A percentile compares a stretch with the other conserved stretches of the same genome.
phyloP scores from a whole-genome alignment of 2,113 vertebrate species.

The Cettia cetti region DNA sequence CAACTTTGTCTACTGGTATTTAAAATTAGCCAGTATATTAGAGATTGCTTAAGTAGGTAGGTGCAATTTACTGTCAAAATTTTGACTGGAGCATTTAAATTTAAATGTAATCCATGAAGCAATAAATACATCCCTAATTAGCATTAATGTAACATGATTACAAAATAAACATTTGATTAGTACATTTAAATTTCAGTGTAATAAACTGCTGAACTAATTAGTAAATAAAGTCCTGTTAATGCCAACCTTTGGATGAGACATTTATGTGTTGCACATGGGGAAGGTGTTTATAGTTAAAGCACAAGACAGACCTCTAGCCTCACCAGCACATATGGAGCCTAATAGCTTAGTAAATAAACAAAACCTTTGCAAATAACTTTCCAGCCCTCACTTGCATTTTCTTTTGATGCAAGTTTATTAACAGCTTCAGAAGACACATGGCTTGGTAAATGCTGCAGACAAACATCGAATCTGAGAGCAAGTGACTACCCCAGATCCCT shows the following conservation, averaged over 20 bases:
- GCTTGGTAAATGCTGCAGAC: neutral
- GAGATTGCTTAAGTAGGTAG: conserved; percentile 21
- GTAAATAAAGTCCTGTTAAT: conserved; percentile 39
- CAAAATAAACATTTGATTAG: conserved; percentile 73
- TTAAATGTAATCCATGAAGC: conserved; percentile 60
- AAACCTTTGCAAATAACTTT: neutral
- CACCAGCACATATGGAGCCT: neutral
- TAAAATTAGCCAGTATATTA: neutral
- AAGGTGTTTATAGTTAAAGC: neutral
- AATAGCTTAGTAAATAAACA: neutral
- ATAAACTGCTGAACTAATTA: conserved; percentile 66
- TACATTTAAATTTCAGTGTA: conserved; percentile 62
- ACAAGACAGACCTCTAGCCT: neutral
- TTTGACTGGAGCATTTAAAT: conserved; percentile 55
- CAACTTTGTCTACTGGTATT: neutral
- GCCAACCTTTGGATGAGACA: neutral
- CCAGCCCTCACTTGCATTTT: neutral
- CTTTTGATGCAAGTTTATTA: neutral
- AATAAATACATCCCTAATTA: conserved; percentile 68
- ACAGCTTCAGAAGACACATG: neutral
- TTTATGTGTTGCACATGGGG: neutral
- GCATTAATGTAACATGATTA: conserved; percentile 66
- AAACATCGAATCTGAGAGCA: rapidly evolving
- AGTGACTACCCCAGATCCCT: neutral
- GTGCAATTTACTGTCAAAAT: conserved; percentile 50